Base-by-base conservation (phyloP, 2,888 invertebrate genomes). In the Loripinus fragilis region DNA sequence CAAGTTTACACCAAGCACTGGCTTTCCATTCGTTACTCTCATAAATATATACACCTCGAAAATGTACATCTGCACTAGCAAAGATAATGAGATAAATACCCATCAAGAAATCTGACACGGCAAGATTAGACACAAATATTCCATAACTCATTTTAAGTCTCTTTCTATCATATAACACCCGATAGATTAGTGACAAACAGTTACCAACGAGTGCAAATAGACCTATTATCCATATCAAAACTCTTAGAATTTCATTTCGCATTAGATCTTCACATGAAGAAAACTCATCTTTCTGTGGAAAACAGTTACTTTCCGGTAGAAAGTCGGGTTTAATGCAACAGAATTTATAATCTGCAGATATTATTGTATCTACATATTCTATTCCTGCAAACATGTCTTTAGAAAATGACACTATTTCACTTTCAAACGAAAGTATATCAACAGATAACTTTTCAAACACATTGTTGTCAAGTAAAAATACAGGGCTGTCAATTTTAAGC, bases 181-280 rank as follows among this genome's bases (percentile, higher is more conserved):
- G 48, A 48, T 48, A 48, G 3, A 28, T 2, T 17, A 33, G 25
- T 10, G 30, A 2, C 25, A 33, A 23, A 17, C 12, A 15, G 17
- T 60, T 60, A n/a, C 60, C 28, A 15, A 60, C 2, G 2, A 60
- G 25, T 17, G 60, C 60, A 20, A 28, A 60, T 12, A 60, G 3
- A 15, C 60, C 60, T 17, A 60, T 25, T 17, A 60, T 60, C 60
- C 60, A 60, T 23, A 60, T n/a, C 17, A 60, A 60, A 17, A 25
- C 23, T 17, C 60, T 15, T 3, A 60, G 60, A 17, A 60, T 23
- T 3, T 33, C 60, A 25, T 60, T 60, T 60, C 60, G n/a, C 60
- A 60, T 60, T 23, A 60, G 17, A 33, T 60, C 60, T 28, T 28
- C 60, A 25, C 60, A 60, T 10, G 60, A 60, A 2, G 60, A 60